These are phyloP conservation scores for Megastigmus dorsalis DNA, from an alignment of 2,888 invertebrate species.

Conservation along the genomic window DNA sequence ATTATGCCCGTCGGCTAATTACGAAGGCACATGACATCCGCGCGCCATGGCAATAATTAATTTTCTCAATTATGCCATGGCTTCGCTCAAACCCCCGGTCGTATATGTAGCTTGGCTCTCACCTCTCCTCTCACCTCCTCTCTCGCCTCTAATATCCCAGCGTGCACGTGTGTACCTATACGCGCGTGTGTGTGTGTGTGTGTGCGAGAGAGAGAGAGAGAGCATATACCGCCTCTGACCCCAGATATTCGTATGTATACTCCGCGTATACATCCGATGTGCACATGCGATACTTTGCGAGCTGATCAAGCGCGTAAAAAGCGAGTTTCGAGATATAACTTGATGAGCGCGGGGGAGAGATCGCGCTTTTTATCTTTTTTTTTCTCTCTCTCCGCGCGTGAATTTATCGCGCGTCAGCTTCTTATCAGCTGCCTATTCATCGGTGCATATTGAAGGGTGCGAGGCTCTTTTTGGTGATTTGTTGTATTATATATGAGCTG, in stretches of 20 bases:
- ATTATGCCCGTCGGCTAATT: constrained; percentile 71
- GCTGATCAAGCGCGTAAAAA: not conserved
- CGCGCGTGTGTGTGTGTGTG: not conserved
- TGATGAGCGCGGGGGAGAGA: constrained; percentile 23
- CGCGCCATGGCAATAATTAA: constrained; percentile 71
- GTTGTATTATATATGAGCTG: not conserved
- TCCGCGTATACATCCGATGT: not conserved
- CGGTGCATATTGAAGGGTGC: constrained; percentile 9
- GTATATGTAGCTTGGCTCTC: too few relatives aligned
- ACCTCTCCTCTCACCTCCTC: constrained; percentile 42
- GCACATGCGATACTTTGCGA: not conserved
- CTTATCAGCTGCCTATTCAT: constrained; percentile 28
- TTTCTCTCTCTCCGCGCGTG: too few relatives aligned
- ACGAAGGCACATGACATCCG: constrained; percentile 70
- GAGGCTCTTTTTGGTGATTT: not conserved
- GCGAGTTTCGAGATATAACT: constrained; percentile 4
- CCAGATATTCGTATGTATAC: too few relatives aligned
- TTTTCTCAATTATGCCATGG: constrained; percentile 70
- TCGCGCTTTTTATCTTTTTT: constrained; percentile 7
- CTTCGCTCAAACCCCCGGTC: constrained; percentile 59
- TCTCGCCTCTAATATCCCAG: not conserved
- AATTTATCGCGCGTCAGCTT: constrained; percentile 12
- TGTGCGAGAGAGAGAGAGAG: too few relatives aligned
- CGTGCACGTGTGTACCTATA: not conserved
- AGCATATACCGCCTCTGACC: too few relatives aligned